Conservation (phyloP, 2,797 vertebrate genomes). For the Cossypha polioptera region DNA sequence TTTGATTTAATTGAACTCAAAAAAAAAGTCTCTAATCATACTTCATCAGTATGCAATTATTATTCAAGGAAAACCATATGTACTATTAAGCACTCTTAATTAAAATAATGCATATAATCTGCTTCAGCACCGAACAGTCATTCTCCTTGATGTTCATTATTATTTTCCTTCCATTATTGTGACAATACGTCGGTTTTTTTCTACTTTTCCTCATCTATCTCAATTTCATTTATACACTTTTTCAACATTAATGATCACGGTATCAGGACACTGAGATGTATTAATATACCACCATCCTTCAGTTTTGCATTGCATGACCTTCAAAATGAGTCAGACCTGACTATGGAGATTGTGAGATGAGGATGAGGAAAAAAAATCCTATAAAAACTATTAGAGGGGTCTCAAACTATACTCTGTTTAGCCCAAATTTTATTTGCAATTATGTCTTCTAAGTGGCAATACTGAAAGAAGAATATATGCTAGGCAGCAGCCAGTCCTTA, state of each 20-base stretch:
- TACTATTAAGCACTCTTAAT: conserved; percentile 67
- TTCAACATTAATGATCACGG: background rate
- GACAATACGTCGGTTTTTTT: background rate
- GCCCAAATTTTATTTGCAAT: background rate
- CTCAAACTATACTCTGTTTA: background rate
- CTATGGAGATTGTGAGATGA: background rate
- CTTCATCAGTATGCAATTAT: conserved; percentile 68
- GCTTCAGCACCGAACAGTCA: conserved; percentile 11
- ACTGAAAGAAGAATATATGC: background rate
- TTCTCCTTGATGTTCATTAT: conserved; percentile 48
- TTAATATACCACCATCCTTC: background rate
- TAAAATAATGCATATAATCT: conserved; percentile 72
- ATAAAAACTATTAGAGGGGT: background rate
- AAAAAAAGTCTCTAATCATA: conserved; percentile 69
- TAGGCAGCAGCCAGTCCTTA: background rate
- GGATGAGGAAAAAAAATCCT: background rate
- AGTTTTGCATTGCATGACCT: background rate
- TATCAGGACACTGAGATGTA: background rate
- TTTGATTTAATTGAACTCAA: conserved; percentile 72
- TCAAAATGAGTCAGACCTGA: background rate
- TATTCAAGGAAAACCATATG: conserved; percentile 69
- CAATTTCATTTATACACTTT: background rate
- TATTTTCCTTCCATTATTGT: conserved; percentile 10
- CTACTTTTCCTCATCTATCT: background rate
- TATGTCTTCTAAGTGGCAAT: background rate